Percentiles rank a stretch among this genome's conserved stretches.
Evolutionary conservation across 2,888 invertebrate species (phyloP).

Genomic region (Drosophila borealis): DNA sequence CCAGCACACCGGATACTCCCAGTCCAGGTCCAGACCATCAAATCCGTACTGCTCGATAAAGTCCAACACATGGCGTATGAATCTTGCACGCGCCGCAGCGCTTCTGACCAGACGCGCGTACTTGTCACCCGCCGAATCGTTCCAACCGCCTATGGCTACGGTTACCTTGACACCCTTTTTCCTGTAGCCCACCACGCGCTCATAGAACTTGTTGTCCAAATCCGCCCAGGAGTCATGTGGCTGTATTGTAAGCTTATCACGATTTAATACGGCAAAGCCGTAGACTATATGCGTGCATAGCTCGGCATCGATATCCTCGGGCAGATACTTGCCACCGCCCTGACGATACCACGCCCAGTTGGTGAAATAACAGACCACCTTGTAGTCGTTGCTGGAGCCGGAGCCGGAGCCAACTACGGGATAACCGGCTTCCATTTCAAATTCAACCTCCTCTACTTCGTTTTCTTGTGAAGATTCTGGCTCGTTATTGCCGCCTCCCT

Average conservation of each 20-base stretch:
- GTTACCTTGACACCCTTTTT: conserved; percentile 91
- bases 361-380: conserved; percentile 95
- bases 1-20: conserved; percentile 98
- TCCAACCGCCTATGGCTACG: conserved; percentile 97
- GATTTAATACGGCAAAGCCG: conserved; percentile 95
- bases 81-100: conserved; percentile 89
- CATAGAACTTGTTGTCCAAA: conserved; percentile 95
- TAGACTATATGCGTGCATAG: conserved; percentile 97
- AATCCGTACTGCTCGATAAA: conserved; percentile 93
- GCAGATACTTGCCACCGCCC: conserved; percentile 91
- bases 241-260: conserved; percentile 90
- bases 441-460: conserved; percentile 68
- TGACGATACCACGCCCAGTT: conserved; percentile 98
- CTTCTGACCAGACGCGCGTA: conserved; percentile 93
- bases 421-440: conserved; percentile 49
- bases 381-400: conserved; percentile 86
- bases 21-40: conserved; percentile 96
- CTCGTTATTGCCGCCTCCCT: conserved; percentile 11
- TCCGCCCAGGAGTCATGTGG: conserved; percentile 96
- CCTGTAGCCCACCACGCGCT: conserved; percentile 91
- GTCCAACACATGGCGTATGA: conserved; percentile 90
- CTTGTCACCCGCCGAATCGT: conserved; percentile 95
- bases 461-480: conserved; percentile 52
- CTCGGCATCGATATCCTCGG: conserved; percentile 92
- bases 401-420: conserved; percentile 27